These are phyloP conservation scores for Rissa tridactyla DNA, from an alignment of 2,113 vertebrate species.

Conservation along the genomic window DNA sequence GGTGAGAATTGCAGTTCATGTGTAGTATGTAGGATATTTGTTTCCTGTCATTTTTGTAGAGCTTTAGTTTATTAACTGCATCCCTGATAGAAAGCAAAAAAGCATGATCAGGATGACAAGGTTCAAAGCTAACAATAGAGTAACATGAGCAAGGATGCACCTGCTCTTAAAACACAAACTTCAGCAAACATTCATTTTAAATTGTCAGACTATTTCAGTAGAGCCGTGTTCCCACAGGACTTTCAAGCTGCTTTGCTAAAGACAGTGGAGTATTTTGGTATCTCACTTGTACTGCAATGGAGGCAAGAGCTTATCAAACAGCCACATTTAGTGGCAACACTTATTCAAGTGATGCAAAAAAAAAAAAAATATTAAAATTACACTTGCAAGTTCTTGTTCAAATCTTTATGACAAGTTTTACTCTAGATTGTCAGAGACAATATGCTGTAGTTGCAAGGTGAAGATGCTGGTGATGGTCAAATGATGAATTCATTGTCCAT, in stretches of 20 bases:
- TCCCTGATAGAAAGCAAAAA: not conserved
- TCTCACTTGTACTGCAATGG: not conserved
- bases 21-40: not conserved
- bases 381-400: not conserved
- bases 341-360: not conserved
- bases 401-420: not conserved
- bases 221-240: not conserved
- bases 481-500: not conserved
- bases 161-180: not conserved
- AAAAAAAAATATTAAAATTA: not conserved
- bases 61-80: not conserved
- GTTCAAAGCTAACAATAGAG: constrained; percentile 5
- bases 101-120: not conserved
- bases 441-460: not conserved
- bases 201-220: not conserved
- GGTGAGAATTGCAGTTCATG: not conserved
- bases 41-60: not conserved
- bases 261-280: not conserved
- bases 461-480: not conserved
- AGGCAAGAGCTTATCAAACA: not conserved
- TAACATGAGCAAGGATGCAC: constrained; percentile 32
- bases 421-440: not conserved
- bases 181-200: not conserved
- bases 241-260: not conserved
- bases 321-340: not conserved